phyloP scores from a whole-genome alignment of 2,113 vertebrate species.

The human (Homo sapiens) region GRCh38 chr15:76251001-76251500 shows the following conservation, averaged over 20 bases:
- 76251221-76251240: not conserved
- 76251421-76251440: not conserved
- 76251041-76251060: not conserved
- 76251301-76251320: not conserved
- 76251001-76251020: not conserved
- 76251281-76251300: not conserved
- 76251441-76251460: not conserved
- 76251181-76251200: not conserved
- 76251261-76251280: not conserved
- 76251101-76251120: not conserved
- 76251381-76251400: not conserved
- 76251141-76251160: not conserved
- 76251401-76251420: not conserved
- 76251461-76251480: not conserved
- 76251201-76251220: not conserved
- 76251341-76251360: not conserved
- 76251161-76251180: not conserved
- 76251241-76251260: not conserved
- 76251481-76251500: not conserved
- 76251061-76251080: not conserved
- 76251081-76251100: not conserved
- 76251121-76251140: not conserved
- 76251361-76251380: not conserved
- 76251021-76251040: conserved; percentile 6
- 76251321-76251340: not conserved